Percentiles rank a stretch among this genome's conserved stretches.
These are phyloP conservation scores for Furcifer pardalis DNA, from an alignment of 2,797 vertebrate species.

Conservation along the genomic window DNA sequence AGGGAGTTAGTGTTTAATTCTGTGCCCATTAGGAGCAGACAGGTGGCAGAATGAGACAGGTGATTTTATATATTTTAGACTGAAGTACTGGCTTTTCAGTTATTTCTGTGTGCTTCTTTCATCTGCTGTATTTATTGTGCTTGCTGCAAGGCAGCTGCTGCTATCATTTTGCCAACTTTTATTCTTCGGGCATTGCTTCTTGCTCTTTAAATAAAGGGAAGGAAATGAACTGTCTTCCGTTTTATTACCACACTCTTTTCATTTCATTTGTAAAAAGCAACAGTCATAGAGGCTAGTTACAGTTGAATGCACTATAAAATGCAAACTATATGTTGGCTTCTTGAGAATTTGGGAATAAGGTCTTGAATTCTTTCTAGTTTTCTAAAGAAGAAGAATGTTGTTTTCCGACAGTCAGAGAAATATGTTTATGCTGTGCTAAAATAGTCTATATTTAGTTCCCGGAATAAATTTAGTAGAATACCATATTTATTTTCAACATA, in stretches of 20 bases:
- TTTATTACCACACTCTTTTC: conserved; percentile 41
- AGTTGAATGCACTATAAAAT: conserved; percentile 16
- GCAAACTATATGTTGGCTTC: not conserved
- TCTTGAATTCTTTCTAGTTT: not conserved
- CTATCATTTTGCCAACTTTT: conserved; percentile 49
- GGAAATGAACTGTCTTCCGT: conserved; percentile 1
- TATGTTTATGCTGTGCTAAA: not conserved
- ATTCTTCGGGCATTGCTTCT: conserved; percentile 56
- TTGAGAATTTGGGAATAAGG: not conserved
- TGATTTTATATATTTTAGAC: not conserved
- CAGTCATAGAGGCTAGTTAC: conserved; percentile 27
- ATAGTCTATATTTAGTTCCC: not conserved
- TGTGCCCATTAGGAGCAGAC: conserved; percentile 4
- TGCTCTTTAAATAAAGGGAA: conserved; percentile 50
- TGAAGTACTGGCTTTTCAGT: conserved; percentile 25
- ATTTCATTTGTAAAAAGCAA: conserved; percentile 46
- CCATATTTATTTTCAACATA: not conserved
- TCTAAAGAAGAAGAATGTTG: not conserved
- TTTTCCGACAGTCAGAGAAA: not conserved
- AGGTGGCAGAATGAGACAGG: conserved; percentile 11
- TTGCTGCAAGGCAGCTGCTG: not conserved
- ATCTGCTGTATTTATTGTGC: conserved; percentile 20
- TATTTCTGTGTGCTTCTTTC: conserved; percentile 43
- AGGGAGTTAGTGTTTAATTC: conserved; percentile 15
- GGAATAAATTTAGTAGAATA: not conserved